phyloP scores from a whole-genome alignment of 2,888 invertebrate species.

The Cancer borealis region DNA sequence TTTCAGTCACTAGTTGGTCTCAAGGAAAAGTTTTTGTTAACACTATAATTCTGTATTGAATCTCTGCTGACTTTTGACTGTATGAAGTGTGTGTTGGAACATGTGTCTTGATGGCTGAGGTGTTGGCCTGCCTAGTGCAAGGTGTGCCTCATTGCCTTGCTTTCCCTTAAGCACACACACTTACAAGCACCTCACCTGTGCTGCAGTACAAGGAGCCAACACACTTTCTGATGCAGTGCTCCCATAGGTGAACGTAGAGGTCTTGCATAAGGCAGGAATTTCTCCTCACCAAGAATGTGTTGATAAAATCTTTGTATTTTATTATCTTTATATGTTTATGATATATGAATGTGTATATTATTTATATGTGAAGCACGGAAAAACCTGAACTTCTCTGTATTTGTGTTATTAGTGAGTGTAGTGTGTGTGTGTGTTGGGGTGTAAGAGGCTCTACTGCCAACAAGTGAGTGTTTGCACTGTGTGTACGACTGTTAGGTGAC shows the following conservation, averaged over 20 bases:
- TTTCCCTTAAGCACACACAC: conserved; percentile 10
- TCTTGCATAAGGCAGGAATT: background rate
- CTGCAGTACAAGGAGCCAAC: conserved; percentile 1
- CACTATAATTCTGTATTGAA: background rate
- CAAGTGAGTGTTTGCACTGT: background rate
- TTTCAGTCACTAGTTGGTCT: conserved; percentile 14
- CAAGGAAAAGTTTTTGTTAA: background rate
- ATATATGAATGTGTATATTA: conserved; percentile 8
- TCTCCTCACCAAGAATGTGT: background rate
- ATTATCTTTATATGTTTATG: conserved; percentile 6
- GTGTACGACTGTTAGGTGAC: background rate
- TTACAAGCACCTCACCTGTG: background rate
- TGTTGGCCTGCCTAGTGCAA: background rate
- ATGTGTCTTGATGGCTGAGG: background rate
- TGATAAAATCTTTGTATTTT: conserved; percentile 23
- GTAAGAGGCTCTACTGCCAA: background rate
- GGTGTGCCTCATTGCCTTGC: conserved; percentile 27
- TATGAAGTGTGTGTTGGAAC: background rate
- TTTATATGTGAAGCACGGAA: conserved; percentile 32
- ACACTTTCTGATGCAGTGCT: background rate
- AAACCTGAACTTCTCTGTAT: background rate
- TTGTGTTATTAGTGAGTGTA: background rate
- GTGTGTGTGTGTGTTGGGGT: background rate
- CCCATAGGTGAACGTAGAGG: background rate
- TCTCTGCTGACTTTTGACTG: conserved; percentile 2